These are phyloP conservation scores for Helleia helle DNA, from an alignment of 2,888 invertebrate genomes.

Conservation along the genomic window DNA sequence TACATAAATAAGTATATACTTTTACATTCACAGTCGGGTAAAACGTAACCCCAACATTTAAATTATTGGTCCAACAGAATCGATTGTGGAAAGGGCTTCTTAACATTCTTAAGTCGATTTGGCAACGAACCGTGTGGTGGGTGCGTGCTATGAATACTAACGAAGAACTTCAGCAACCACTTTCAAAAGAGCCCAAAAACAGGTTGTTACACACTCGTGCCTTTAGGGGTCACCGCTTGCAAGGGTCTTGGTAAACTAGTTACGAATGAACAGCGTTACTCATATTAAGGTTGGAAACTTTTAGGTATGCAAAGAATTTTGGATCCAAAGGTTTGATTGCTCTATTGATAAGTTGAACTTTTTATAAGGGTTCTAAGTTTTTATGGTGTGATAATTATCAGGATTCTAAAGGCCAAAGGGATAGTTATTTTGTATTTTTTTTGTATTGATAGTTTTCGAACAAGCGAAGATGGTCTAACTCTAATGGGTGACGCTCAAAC, in stretches of 20 bases:
- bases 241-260: constrained; percentile 10
- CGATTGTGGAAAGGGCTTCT: constrained; percentile 13
- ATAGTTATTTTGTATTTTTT: too few relatives aligned
- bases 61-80: constrained; percentile 16
- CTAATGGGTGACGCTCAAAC: too few relatives aligned
- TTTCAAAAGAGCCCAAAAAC: background rate
- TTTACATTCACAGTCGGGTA: too few relatives aligned
- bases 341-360: constrained; percentile 12
- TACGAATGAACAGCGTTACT: constrained; percentile 6
- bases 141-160: constrained; percentile 18
- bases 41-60: constrained; percentile 10
- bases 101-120: constrained; percentile 21
- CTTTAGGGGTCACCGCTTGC: background rate
- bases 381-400: too few relatives aligned
- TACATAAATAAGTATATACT: too few relatives aligned
- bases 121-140: constrained; percentile 15
- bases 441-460: too few relatives aligned
- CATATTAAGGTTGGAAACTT: constrained; percentile 13
- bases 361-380: too few relatives aligned
- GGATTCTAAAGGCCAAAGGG: too few relatives aligned
- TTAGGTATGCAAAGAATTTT: constrained; percentile 13
- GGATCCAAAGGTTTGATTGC: constrained; percentile 13
- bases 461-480: too few relatives aligned
- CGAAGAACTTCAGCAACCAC: constrained; percentile 1
- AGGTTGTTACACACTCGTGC: background rate